phyloP scores from a whole-genome alignment of 2,888 invertebrate genomes.

The Andrena fulva region DNA sequence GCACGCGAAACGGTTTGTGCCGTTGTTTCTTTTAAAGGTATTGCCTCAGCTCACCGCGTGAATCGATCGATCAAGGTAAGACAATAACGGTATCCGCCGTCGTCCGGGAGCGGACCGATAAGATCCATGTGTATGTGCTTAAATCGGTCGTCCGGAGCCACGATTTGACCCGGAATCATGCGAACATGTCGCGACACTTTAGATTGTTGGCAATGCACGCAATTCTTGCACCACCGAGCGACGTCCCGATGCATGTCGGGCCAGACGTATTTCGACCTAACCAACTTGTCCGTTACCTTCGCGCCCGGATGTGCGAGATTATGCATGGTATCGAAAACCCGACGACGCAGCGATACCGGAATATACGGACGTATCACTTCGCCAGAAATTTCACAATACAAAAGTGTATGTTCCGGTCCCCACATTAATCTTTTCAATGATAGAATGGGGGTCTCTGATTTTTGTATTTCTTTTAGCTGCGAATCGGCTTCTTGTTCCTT shows the following conservation, averaged over 20 bases:
- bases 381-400: not conserved
- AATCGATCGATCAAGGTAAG: not conserved
- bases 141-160: not conserved
- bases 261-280: not conserved
- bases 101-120: not conserved
- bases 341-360: not conserved
- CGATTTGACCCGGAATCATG: rapidly evolving
- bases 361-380: not conserved
- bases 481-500: no score
- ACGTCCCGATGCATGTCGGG: constrained; percentile 16
- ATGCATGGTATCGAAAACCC: not conserved
- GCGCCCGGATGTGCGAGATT: not conserved
- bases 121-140: not conserved
- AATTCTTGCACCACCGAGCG: not conserved
- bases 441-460: no score
- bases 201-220: not conserved
- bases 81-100: not conserved
- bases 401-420: no score
- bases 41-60: constrained; percentile 2
- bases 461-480: no score
- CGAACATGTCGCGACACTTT: not conserved
- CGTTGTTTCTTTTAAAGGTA: not conserved
- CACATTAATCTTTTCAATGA: no score
- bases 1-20: not conserved
- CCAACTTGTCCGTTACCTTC: not conserved